A percentile compares a stretch with the other conserved stretches of the same genome.
phyloP scores from a whole-genome alignment of 2,797 vertebrate genomes.

The Urosaurus nigricauda region DNA sequence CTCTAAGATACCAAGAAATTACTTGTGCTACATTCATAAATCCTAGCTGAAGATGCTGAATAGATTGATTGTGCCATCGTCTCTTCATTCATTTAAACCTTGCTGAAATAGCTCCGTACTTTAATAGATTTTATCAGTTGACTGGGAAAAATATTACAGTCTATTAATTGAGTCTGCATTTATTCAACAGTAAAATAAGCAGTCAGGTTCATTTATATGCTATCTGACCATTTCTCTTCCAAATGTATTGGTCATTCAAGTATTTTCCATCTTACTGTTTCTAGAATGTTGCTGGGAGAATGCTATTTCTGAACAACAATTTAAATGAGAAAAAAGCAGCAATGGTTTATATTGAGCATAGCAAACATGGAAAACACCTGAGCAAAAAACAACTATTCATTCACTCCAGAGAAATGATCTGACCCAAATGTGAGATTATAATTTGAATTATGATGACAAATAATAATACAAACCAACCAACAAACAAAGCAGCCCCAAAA shows the following conservation, averaged over 20 bases:
- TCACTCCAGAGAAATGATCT: not conserved
- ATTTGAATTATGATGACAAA: not conserved
- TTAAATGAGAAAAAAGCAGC: not conserved
- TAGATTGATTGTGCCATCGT: constrained; percentile 58
- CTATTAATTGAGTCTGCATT: constrained; percentile 66
- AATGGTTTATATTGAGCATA: not conserved
- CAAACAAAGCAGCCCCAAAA: too few relatives aligned
- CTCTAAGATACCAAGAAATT: constrained; percentile 67
- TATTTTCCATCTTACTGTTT: not conserved
- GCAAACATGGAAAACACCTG: not conserved
- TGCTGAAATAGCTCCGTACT: constrained; percentile 55
- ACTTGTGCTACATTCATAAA: constrained; percentile 64
- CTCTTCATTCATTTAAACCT: constrained; percentile 66
- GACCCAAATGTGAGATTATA: not conserved
- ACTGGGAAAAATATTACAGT: constrained; percentile 67
- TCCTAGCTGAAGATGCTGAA: constrained; percentile 64
- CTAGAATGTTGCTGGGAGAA: not conserved
- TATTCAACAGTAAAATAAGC: constrained; percentile 56
- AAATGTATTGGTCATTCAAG: constrained; percentile 49
- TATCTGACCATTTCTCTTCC: constrained; percentile 52
- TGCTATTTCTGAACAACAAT: not conserved
- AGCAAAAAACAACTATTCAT: not conserved
- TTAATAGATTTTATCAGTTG: constrained; percentile 68
- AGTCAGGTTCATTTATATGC: constrained; percentile 52
- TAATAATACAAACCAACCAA: too few relatives aligned